Evolutionary conservation across 2,113 vertebrate genomes (phyloP).

Genomic region (Thryonomys swinderianus): DNA sequence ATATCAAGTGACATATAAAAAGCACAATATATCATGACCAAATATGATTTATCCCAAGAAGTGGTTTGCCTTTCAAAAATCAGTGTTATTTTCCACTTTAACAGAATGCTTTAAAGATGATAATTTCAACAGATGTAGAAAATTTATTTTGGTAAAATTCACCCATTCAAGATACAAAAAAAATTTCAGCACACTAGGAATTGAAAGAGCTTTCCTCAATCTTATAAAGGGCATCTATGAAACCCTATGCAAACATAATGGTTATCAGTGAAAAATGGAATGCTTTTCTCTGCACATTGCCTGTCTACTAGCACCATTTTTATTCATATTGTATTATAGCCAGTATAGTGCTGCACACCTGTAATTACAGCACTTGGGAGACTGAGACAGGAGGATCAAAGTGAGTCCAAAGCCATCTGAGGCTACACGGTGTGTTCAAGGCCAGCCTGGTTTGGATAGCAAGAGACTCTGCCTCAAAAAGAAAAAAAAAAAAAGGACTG

Average conservation of each 20-base stretch:
- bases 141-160: slow-evolving; percentile 23
- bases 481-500: not conserved
- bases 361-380: not conserved
- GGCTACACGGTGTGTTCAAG: not conserved
- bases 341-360: not conserved
- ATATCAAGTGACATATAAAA: not conserved
- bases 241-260: not conserved
- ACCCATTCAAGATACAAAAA: not conserved
- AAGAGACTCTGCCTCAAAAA: not conserved
- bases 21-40: not conserved
- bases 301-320: not conserved
- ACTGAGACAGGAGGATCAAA: not conserved
- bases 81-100: not conserved
- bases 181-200: not conserved
- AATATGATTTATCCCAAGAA: not conserved
- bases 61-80: slow-evolving; percentile 1
- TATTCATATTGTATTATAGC: not conserved
- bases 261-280: not conserved
- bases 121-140: slow-evolving; percentile 34
- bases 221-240: not conserved
- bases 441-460: not conserved
- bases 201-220: not conserved
- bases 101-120: not conserved
- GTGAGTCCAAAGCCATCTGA: not conserved
- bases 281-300: not conserved